phyloP scores from a whole-genome alignment of 2,113 vertebrate species.

The Craseonycteris thonglongyai region DNA sequence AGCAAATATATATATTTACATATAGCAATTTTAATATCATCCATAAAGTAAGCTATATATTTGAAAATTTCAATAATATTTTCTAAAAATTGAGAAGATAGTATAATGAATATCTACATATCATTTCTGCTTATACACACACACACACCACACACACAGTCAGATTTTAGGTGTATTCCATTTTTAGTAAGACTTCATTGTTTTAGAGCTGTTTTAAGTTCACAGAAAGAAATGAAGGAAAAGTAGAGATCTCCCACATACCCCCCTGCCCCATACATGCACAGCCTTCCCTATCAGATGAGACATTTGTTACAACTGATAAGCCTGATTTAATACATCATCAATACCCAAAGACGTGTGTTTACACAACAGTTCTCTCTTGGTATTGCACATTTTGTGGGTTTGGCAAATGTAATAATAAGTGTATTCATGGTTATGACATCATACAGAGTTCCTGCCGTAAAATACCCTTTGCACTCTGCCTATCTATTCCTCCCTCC shows the following conservation, averaged over 20 bases:
- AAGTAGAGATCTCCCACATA: background rate
- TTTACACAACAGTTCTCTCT: background rate
- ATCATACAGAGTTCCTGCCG: background rate
- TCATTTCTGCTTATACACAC: background rate
- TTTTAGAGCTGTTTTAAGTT: background rate
- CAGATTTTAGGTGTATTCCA: background rate
- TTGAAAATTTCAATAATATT: background rate
- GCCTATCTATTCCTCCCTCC: background rate
- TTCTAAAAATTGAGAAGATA: background rate
- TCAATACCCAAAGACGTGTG: too few relatives aligned
- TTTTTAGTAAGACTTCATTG: background rate
- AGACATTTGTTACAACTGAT: background rate
- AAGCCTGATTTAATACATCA: background rate
- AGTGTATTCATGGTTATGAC: background rate
- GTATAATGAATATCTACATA: background rate
- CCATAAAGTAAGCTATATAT: background rate
- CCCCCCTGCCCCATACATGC: accelerated
- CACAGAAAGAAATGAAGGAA: background rate
- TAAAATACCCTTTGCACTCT: too few relatives aligned
- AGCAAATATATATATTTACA: background rate
- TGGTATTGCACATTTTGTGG: background rate
- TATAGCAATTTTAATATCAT: background rate
- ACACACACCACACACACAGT: background rate
- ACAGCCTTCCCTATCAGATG: background rate
- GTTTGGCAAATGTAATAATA: background rate